Conservation (phyloP, 1,140 invertebrate species). For the Hydropsyche tenuis region DNA sequence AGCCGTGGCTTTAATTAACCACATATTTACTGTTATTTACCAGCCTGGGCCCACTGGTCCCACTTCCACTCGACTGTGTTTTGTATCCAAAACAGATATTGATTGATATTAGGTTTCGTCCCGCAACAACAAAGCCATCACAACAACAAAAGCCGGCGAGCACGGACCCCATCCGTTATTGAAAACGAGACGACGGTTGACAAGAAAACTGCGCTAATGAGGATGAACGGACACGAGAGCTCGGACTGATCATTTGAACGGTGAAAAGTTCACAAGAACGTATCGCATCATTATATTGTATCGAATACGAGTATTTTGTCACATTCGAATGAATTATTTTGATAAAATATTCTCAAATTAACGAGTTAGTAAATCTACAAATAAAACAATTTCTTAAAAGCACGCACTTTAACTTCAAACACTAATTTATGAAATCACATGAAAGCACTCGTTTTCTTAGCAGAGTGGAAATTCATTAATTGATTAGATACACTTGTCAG, state of each 20-base stretch:
- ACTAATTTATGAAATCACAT: background rate
- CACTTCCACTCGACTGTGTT: slow-evolving; percentile 14
- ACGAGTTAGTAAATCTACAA: no score
- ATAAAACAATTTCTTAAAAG: no score
- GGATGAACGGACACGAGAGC: background rate
- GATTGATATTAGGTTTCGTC: slow-evolving; percentile 23
- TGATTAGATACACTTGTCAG: slow-evolving; percentile 29
- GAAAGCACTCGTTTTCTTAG: background rate
- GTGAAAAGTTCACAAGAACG: slow-evolving; percentile 14
- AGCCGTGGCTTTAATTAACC: slow-evolving; percentile 20
- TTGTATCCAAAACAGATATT: slow-evolving; percentile 25
- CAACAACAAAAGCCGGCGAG: background rate
- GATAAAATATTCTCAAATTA: no score
- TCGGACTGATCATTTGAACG: background rate
- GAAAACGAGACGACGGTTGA: slow-evolving; percentile 20
- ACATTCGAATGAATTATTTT: no score
- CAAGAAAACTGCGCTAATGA: slow-evolving; percentile 28
- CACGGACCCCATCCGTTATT: slow-evolving; percentile 21
- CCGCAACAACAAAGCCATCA: slow-evolving; percentile 1
- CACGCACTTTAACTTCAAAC: no score
- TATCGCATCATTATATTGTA: background rate
- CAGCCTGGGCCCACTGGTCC: background rate
- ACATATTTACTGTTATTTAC: slow-evolving; percentile 10
- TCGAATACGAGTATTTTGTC: background rate
- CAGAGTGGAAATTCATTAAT: slow-evolving; percentile 19